These are phyloP conservation scores for Galerucella nymphaeae DNA, from an alignment of 2,888 invertebrate species.

Conservation along the genomic window DNA sequence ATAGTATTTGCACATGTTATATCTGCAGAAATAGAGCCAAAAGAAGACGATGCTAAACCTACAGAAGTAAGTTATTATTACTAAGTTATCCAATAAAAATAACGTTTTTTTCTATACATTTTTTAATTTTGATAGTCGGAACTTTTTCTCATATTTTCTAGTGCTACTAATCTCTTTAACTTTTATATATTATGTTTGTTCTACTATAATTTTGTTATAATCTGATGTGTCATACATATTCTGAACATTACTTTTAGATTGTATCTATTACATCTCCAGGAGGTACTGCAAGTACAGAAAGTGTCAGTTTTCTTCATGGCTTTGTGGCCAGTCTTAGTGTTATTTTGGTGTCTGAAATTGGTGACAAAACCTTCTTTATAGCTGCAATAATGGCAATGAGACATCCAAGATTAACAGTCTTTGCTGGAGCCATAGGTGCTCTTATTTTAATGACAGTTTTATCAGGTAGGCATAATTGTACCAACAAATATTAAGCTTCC, in stretches of 20 bases:
- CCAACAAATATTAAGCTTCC: no score
- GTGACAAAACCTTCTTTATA: slow-evolving; percentile 99
- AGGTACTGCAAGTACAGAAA: slow-evolving; percentile 52
- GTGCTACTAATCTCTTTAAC: no score
- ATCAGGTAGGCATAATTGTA: slow-evolving; percentile 71
- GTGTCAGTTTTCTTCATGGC: slow-evolving; percentile 89
- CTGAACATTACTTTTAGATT: slow-evolving; percentile 17
- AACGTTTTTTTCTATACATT: no score
- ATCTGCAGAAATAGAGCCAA: slow-evolving; percentile 37
- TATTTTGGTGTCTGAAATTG: slow-evolving; percentile 96
- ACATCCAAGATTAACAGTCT: slow-evolving; percentile 92
- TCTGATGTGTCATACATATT: neutral
- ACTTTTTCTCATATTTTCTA: no score
- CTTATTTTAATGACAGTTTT: slow-evolving; percentile 93
- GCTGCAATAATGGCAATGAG: slow-evolving; percentile 99
- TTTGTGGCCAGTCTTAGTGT: slow-evolving; percentile 96
- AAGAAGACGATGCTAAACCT: slow-evolving; percentile 44
- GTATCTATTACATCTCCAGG: slow-evolving; percentile 33
- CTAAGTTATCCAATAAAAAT: no score
- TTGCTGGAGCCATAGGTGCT: slow-evolving; percentile 92
- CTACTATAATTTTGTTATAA: neutral
- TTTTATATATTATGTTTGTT: no score
- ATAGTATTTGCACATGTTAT: slow-evolving; percentile 14
- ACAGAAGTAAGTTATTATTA: slow-evolving; percentile 39
- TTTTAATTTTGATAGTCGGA: no score